Percentiles rank a stretch among this genome's conserved stretches.
These are phyloP conservation scores for Melanerpes aurifrons DNA, from an alignment of 2,113 vertebrate species.

Conservation along the genomic window DNA sequence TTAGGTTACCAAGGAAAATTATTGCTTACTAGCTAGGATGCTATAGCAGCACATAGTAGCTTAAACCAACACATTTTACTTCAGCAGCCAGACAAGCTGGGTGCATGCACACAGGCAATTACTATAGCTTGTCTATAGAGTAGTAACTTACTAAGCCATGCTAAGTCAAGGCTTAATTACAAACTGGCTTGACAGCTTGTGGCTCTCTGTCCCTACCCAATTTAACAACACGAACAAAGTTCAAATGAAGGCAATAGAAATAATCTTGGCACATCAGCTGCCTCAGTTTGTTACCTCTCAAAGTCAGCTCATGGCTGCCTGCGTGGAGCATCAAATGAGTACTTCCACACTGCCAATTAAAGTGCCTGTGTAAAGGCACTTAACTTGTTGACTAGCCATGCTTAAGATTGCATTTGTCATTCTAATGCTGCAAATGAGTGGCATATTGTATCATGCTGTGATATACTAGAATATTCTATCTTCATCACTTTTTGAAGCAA, in stretches of 20 bases:
- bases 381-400: slow-evolving; percentile 24
- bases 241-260: slow-evolving; percentile 36
- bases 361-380: not conserved
- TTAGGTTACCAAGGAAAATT: not conserved
- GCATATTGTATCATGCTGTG: not conserved
- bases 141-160: slow-evolving; percentile 49
- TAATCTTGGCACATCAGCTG: not conserved
- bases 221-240: slow-evolving; percentile 35
- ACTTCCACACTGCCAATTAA: slow-evolving; percentile 22
- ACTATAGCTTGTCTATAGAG: slow-evolving; percentile 16
- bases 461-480: not conserved
- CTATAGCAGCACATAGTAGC: not conserved
- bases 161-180: slow-evolving; percentile 62
- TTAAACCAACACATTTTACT: not conserved
- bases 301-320: slow-evolving; percentile 31
- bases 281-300: not conserved
- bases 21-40: not conserved
- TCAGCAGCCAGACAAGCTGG: not conserved
- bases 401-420: slow-evolving; percentile 8
- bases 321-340: not conserved
- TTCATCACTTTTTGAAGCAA: not conserved
- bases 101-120: slow-evolving; percentile 1
- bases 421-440: slow-evolving; percentile 4
- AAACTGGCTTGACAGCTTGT: slow-evolving; percentile 65
- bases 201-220: slow-evolving; percentile 36